phyloP scores from a whole-genome alignment of 2,113 vertebrate genomes.

The Ceuthmochares aereus region DNA sequence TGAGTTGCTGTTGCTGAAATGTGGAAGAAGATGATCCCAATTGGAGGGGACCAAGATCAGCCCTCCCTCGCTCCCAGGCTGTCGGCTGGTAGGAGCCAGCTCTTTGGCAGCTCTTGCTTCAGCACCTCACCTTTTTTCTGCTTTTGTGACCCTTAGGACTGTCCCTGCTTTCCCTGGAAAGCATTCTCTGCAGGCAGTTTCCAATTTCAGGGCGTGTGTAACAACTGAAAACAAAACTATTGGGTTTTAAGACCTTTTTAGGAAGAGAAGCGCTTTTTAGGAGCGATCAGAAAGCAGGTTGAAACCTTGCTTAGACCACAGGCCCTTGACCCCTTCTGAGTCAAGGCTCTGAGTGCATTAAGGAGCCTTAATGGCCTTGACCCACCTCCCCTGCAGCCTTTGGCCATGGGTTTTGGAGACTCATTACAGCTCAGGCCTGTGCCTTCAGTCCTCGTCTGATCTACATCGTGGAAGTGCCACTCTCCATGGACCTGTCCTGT shows the following conservation, averaged over 20 bases:
- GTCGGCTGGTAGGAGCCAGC: not conserved
- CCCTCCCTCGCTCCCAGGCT: not conserved
- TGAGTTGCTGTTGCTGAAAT: not conserved
- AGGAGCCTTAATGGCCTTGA: not conserved
- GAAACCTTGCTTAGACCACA: not conserved
- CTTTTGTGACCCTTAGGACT: not conserved
- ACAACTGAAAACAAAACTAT: not conserved
- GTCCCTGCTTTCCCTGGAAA: not conserved
- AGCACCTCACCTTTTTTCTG: not conserved
- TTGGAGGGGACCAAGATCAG: not conserved
- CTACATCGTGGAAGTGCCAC: accelerated
- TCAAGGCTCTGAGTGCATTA: not conserved
- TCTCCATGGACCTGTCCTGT: not conserved
- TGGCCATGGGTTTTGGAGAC: not conserved
- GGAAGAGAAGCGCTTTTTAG: not conserved
- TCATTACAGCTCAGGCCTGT: not conserved
- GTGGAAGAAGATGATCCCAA: not conserved
- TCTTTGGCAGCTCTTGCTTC: not conserved
- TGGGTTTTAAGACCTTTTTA: not conserved
- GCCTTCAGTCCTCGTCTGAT: not conserved
- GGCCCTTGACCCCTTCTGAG: not conserved
- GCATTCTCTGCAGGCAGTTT: not conserved
- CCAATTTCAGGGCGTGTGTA: not conserved
- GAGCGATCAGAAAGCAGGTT: not conserved
- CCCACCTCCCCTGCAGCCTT: not conserved